Evolutionary conservation across 2,888 invertebrate genomes (phyloP).

Genomic region (Tolmerus cingulatus): DNA sequence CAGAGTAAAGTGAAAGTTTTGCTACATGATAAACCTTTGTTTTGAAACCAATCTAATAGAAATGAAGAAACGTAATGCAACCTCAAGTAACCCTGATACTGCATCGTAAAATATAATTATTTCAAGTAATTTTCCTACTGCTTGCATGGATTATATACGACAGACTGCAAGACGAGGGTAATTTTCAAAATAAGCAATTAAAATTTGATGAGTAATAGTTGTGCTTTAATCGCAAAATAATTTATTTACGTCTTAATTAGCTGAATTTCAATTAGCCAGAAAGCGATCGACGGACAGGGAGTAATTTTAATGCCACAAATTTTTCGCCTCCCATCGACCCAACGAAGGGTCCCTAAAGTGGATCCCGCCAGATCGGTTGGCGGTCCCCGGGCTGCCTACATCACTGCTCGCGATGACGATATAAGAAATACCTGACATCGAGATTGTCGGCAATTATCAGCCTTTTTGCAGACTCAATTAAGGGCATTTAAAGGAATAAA

Average conservation of each 20-base stretch:
- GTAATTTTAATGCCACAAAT: constrained; percentile 15
- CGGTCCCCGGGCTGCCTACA: constrained; percentile 20
- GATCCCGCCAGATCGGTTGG: not conserved
- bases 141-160: not conserved
- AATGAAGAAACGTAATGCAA: not conserved
- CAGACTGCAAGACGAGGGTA: not conserved
- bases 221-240: not conserved
- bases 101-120: not conserved
- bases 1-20: not conserved
- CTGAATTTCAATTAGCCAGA: not conserved
- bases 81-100: not conserved
- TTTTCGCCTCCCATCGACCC: constrained; percentile 25
- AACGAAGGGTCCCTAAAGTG: not conserved
- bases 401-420: constrained; percentile 43
- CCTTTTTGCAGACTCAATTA: constrained; percentile 51
- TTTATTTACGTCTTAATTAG: not conserved
- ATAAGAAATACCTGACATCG: constrained; percentile 17
- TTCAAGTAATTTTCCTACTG: not conserved
- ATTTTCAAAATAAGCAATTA: not conserved
- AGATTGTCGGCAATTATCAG: constrained; percentile 40
- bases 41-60: not conserved
- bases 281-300: not conserved
- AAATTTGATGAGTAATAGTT: not conserved
- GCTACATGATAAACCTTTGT: not conserved
- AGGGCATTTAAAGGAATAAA: constrained; percentile 53